These are phyloP conservation scores for Patella caerulea DNA, from an alignment of 2,888 invertebrate genomes.

Conservation along the genomic window DNA sequence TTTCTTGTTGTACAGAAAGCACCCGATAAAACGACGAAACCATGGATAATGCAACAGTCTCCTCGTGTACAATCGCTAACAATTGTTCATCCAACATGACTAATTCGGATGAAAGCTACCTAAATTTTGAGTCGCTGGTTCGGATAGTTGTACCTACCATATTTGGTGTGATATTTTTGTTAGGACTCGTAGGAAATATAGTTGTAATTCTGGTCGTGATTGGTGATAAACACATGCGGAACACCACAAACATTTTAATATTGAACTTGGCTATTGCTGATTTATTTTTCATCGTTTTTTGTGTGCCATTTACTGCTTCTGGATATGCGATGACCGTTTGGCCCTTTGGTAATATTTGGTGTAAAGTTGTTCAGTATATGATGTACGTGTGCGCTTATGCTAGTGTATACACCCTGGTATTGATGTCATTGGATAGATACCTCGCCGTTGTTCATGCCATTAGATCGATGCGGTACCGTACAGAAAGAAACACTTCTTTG, in stretches of 20 bases:
- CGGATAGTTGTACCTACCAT: slow-evolving; percentile 75
- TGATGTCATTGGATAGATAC: slow-evolving; percentile 92
- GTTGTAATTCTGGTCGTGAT: slow-evolving; percentile 90
- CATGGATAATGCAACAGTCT: too few species aligned
- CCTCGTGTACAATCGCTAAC: not conserved
- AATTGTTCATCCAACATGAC: not conserved
- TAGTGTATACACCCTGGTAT: slow-evolving; percentile 91
- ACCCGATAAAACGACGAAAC: too few species aligned
- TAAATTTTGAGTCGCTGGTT: slow-evolving; percentile 48
- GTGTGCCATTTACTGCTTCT: slow-evolving; percentile 93
- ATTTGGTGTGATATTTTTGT: slow-evolving; percentile 87
- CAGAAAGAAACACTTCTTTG: slow-evolving; percentile 84
- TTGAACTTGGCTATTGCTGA: slow-evolving; percentile 92
- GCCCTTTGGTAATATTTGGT: slow-evolving; percentile 93
- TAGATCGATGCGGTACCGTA: slow-evolving; percentile 86
- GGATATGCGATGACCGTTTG: slow-evolving; percentile 89
- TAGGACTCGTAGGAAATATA: slow-evolving; percentile 91
- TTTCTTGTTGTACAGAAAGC: too few species aligned
- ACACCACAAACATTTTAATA: slow-evolving; percentile 92
- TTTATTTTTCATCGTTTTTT: slow-evolving; percentile 90
- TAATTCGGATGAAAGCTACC: not conserved
- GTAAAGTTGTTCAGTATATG: slow-evolving; percentile 91
- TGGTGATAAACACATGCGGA: slow-evolving; percentile 91
- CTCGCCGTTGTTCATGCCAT: slow-evolving; percentile 95
- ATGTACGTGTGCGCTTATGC: slow-evolving; percentile 93